A percentile compares a stretch with the other conserved stretches of the same genome.
Conservation (phyloP, 2,113 vertebrate species). For the Geococcyx californianus region DNA sequence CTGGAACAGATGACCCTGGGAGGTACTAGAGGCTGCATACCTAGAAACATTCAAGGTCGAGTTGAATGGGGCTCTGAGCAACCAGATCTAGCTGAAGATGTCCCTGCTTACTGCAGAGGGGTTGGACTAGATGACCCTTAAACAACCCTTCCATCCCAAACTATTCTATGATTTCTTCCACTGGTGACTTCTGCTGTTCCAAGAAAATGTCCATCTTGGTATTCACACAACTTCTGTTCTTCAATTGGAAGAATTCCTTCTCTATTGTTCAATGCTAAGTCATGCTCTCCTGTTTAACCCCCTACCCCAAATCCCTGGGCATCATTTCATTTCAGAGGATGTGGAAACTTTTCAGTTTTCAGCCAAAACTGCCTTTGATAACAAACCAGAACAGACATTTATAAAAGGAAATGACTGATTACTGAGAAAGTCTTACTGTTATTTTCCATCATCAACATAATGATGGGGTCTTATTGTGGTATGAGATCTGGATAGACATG, state of each 20-base stretch:
- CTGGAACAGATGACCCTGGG: too few relatives aligned
- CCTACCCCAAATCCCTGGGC: neutral
- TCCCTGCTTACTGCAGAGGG: too few relatives aligned
- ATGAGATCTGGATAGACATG: neutral
- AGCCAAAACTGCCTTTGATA: constrained; percentile 22
- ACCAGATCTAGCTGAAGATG: too few relatives aligned
- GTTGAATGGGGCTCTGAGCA: too few relatives aligned
- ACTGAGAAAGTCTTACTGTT: neutral
- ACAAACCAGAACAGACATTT: constrained; percentile 35
- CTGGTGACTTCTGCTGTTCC: neutral
- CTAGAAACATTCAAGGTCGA: too few relatives aligned
- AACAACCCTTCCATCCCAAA: too few relatives aligned
- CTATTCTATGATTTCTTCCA: neutral
- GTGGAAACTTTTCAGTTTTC: neutral
- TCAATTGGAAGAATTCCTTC: neutral
- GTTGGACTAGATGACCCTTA: too few relatives aligned
- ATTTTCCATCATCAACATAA: constrained; percentile 48
- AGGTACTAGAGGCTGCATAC: too few relatives aligned
- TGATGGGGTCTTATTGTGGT: constrained; percentile 29
- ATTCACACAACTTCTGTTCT: neutral
- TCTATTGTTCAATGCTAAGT: neutral
- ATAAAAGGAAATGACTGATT: constrained; percentile 13
- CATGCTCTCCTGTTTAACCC: neutral
- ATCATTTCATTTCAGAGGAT: neutral
- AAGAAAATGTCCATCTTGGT: neutral